These are phyloP conservation scores for Sciurus niger DNA, from an alignment of 2,113 vertebrate genomes.

Conservation along the genomic window DNA sequence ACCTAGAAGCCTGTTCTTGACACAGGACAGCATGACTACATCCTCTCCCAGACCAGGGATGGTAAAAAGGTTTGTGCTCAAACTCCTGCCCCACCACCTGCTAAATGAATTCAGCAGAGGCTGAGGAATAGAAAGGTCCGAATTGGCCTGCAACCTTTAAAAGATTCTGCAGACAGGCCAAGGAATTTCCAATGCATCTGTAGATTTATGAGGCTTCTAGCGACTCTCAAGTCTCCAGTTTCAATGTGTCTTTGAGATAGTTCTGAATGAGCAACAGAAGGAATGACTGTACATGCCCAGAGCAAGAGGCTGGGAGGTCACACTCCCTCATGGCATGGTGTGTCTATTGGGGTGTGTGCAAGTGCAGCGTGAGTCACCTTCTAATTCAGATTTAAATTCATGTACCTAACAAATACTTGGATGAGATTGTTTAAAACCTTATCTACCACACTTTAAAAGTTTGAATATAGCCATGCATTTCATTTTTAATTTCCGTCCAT, in stretches of 20 bases:
- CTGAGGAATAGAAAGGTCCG: background rate
- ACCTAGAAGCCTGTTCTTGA: background rate
- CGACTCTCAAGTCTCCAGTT: background rate
- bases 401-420: background rate
- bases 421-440: background rate
- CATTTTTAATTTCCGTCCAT: background rate
- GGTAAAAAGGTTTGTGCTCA: background rate
- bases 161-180: background rate
- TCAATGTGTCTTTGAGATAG: background rate
- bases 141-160: background rate
- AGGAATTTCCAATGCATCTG: background rate
- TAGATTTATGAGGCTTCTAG: background rate
- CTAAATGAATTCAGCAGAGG: background rate
- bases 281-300: background rate
- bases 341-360: background rate
- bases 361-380: background rate
- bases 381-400: background rate
- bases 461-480: background rate
- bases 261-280: background rate
- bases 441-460: constrained; percentile 13
- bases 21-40: background rate
- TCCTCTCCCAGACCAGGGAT: background rate
- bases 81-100: background rate
- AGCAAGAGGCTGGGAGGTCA: background rate
- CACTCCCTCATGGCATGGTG: accelerated